These are phyloP conservation scores for Zalophus californianus DNA, from an alignment of 2,797 vertebrate species.

Conservation along the genomic window DNA sequence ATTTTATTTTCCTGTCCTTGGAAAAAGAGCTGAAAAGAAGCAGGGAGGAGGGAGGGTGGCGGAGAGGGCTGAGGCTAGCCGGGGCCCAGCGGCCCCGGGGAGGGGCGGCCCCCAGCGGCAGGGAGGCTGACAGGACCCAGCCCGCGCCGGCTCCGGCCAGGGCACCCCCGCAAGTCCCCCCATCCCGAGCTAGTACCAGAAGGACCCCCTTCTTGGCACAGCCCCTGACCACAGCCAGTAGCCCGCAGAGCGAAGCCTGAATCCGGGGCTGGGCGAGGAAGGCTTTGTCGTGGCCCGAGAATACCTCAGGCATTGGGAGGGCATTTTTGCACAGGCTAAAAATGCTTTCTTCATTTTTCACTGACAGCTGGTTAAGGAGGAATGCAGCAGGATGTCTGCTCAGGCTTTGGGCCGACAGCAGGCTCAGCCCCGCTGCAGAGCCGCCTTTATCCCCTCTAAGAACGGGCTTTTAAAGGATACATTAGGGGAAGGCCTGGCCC, in stretches of 20 bases:
- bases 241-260: constrained; percentile 49
- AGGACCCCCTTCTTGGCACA: neutral
- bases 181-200: neutral
- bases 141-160: rapidly evolving
- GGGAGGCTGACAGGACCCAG: neutral
- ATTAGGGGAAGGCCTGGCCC: neutral
- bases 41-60: neutral
- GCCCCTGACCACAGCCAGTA: neutral
- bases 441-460: neutral
- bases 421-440: constrained; percentile 59
- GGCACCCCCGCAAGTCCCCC: neutral
- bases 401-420: constrained; percentile 52
- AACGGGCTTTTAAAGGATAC: neutral
- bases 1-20: neutral
- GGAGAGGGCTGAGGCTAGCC: neutral
- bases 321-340: constrained; percentile 79
- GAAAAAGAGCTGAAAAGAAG: neutral
- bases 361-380: constrained; percentile 84
- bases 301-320: constrained; percentile 78
- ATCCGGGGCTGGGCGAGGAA: constrained; percentile 35
- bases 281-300: constrained; percentile 79
- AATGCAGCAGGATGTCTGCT: constrained; percentile 73
- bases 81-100: neutral
- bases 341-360: constrained; percentile 81
- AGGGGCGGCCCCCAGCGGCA: neutral